Base-by-base conservation (phyloP, 2,888 invertebrate species). In the Rugalucina vietnamica region DNA sequence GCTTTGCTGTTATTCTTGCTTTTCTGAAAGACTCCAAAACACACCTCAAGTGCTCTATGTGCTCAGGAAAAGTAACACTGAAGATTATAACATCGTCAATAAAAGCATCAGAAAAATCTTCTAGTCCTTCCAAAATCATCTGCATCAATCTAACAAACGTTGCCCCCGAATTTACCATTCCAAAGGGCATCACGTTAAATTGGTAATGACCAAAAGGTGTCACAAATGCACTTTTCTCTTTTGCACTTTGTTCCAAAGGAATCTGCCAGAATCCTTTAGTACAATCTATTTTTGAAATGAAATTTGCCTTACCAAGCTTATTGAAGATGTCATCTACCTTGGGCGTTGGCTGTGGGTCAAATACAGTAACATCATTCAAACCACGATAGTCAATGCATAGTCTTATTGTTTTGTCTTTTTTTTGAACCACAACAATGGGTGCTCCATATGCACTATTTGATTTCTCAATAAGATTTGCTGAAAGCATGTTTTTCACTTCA, bases 311-410 rank as follows among this genome's bases (percentile, higher is more conserved):
- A 34, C 60, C 43, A 50, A 60, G 32, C 54, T 54, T 75, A 14
- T 80, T 29, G 24, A 69, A n/a, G 34, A 69, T 24, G n/a, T 80
- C 75, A 21, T 81, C 76, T 12, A 81, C 18, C 24, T 43, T 76
- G 12, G 49, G 71, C 78, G 71, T 78, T 5, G 77, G 77, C 27
- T 73, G 49, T 0, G 82, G 57, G 27, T 82, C 82, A 82, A 82
- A 82, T 27, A 83, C 27, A 18, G 81, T 76, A 14, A 70, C 34
- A 10, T 76, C 49, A 36, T 84, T 74, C 27, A 84, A 75, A 29
- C 84, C 74, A 43, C 84, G 37, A n/a, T 85, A 84, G 70, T 88
- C 86, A 21, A 39, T 71, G 72, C 79, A 83, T 29, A 82, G 69
- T 12, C 75, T n/a, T 1, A 75, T 29, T 10, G 34, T 69, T 18